Evolutionary conservation across 2,797 vertebrate species (phyloP), one percentile per base, ranked within the genome.

Genomic region (Amblyopsis hoosieri): DNA sequence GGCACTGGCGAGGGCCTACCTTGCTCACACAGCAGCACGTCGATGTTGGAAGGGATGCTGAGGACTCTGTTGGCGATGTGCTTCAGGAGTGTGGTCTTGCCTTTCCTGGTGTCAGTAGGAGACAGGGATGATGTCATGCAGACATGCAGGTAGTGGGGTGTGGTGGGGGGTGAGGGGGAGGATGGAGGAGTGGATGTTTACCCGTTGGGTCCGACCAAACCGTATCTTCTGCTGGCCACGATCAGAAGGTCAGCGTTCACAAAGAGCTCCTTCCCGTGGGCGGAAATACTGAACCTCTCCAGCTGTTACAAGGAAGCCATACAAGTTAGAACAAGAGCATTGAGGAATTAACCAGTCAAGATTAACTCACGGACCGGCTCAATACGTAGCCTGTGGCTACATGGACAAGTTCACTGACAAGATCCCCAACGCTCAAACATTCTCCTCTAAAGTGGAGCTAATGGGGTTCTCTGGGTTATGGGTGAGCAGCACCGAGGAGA

Each of bases 171-270:
- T 54, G 11, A 56, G 47, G 47, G 12, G 3, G 4, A 3, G 12
- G 12, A 29, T 46, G 15, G 6, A 17, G 13, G 45, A 33, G 37
- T n/a, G 31, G 10, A 55, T 55, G 54, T 55, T 88, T 74, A 97
- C 96, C 96, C 96, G 2, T 97, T 98, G 59, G 96, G 96, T 67
- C 96, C 96, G 31, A 98, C 96, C n/a, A 98, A 90, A 83, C 96
- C 96, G 0, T 98, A 97, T 68, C 95, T 91, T 56, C 96, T 92
- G 54, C 96, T 94, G 0, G 96, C 95, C 13, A 98, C 96, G 0
- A 98, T 94, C 69, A 95, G 91, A 15, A 98, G 92, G 75, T 98
- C 96, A 1, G 95, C 96, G 0, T 97, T 97, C 75, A 98, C 89
- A 3, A 97, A 98, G 2, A 98, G 86, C 79, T 98, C 96, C 74